Base-by-base conservation (phyloP, 1,140 invertebrate genomes). In the Lordiphosa stackelbergi region DNA sequence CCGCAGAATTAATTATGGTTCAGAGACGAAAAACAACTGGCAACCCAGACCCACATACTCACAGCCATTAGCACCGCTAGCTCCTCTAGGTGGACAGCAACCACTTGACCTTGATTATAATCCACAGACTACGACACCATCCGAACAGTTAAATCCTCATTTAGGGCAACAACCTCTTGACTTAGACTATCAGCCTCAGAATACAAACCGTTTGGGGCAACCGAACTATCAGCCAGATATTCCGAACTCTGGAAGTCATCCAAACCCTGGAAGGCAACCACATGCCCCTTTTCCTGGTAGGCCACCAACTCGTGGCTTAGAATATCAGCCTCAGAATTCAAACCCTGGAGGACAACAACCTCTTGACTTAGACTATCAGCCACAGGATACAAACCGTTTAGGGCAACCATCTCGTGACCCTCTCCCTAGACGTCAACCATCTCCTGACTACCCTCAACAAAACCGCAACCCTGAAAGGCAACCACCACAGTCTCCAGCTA, bases 21-120 rank as follows among this genome's bases (percentile, higher is more conserved):
- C 62, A n/a, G 53, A 47, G 0, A 22, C 34, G 19, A 24, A 12
- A 45, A 53, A 55, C 28, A 37, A 31, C n/a, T 78, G 70, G 70
- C 62, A 48, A 1, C 59, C 42, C 4, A 59, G 16, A 28, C 37
- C 55, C 11, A 24, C 10, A 16, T n/a, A 35, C 9, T 8, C 40
- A 11, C 36, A 48, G 22, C 13, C 12, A 4, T 38, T 51, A 55
- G 40, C 47, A 8, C 61, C 70, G 28, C 24, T 48, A 1, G 45
- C 58, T 24, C 35, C 61, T 9, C 9, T 58, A 38, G 13, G 41
- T 16, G 74, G 75, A 60, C 74, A 79, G 9, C 48, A 36, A 11
- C 70, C 74, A 5, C 11, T 68, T 11, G 51, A 66, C 16, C 58
- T 70, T 31, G 70, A 66, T 12, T 63, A 75, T 46, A 28, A 16